Base-by-base conservation (phyloP, 2,113 vertebrate species). In the Corythornis vintsioides region DNA sequence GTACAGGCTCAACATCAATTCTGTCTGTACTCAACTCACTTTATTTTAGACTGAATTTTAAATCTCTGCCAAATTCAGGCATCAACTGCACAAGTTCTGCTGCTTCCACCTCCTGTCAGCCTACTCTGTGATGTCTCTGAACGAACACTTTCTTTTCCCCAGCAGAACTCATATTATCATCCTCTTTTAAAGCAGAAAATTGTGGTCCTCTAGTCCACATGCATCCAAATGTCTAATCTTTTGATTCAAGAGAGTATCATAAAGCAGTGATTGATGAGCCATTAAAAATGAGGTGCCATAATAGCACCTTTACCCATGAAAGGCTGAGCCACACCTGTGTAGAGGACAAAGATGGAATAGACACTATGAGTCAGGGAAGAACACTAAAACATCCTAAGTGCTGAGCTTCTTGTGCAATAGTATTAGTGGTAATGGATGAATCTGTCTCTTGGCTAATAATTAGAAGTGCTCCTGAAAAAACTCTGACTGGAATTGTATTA, bases 1-100 rank as follows among this genome's bases (percentile, higher is more conserved):
- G 63, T 86, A 83, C 78, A 86, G 18, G 72, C 65, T 88, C 92
- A 69, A 83, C 82, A 64, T 35, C 28, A 48, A 65, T 70, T 86
- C 65, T 82, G 89, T 84, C 84, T 79, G 56, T 71, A 56, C 28
- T 81, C 69, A 79, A 63, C 67, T 61, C 47, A 85, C 85, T 94
- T 95, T 71, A 95, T 96, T 95, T 95, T 85, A 84, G 66, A 56
- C 69, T 60, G 76, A 56, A 40, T 89, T 89, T 90, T 70, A 88
- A 91, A 87, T 45, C 10, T 24, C 48, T 94, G 95, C 83, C 94
- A 94, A 93, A 65, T 78, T 77, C 85, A 92, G 88, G 78, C 52
- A 93, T 59, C 76, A 79, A 70, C 59, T 12, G 35, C 64, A 60
- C 70, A 71, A 94, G 86, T 74, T 87, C 87, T 93, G 89, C 91